phyloP scores from a whole-genome alignment of 1,140 invertebrate species.

The Metaphire vulgaris region DNA sequence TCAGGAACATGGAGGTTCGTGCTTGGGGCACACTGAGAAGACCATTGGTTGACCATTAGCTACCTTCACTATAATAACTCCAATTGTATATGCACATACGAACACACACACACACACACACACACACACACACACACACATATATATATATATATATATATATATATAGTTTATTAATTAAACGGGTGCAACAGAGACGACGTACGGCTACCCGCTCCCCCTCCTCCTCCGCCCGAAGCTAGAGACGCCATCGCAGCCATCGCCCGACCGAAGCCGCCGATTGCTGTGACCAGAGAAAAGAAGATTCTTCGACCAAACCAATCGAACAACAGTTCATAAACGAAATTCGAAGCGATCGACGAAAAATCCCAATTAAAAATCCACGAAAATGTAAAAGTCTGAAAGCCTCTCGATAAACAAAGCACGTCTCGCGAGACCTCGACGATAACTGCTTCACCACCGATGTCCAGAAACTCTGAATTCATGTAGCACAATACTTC shows the following conservation, averaged over 20 bases:
- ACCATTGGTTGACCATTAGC: no score
- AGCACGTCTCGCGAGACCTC: background rate
- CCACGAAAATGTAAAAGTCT: no score
- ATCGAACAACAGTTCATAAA: background rate
- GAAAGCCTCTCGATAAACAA: background rate
- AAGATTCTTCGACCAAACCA: background rate
- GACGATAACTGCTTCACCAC: background rate
- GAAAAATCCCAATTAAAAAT: background rate
- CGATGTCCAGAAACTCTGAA: no score
- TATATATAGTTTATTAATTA: background rate
- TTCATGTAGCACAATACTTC: no score
- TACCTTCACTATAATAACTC: no score
- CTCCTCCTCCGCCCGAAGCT: background rate
- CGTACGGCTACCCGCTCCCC: slow-evolving; percentile 1
- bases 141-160: background rate
- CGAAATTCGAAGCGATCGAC: background rate
- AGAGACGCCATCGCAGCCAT: background rate
- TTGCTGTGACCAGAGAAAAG: no score
- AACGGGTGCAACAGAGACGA: background rate
- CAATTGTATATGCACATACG: background rate
- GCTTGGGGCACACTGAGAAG: no score
- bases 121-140: no score
- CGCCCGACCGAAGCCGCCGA: background rate
- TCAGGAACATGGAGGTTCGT: no score
- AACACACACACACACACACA: background rate